phyloP scores from a whole-genome alignment of 2,797 vertebrate genomes.

The Melanotaenia parkinsoni region DNA sequence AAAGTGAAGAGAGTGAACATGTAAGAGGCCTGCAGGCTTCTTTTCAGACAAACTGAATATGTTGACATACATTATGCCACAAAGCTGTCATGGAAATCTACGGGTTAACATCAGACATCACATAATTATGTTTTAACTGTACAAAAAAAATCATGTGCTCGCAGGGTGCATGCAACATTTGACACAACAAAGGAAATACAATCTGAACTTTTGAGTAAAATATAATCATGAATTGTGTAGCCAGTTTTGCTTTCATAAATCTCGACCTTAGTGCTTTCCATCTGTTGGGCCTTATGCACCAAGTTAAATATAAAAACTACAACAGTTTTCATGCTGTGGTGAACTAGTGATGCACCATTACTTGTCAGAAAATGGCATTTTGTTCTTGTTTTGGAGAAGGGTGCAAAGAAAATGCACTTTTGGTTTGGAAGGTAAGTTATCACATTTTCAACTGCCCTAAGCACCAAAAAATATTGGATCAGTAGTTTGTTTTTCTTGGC shows the following conservation, averaged over 20 bases:
- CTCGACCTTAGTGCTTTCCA: not conserved
- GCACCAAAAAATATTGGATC: no score
- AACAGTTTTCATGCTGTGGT: no score
- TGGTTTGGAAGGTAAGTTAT: no score
- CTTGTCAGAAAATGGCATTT: no score
- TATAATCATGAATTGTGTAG: not conserved
- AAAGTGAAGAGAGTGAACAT: constrained; percentile 67
- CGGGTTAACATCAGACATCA: constrained; percentile 64
- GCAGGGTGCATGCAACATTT: constrained; percentile 22
- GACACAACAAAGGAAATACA: constrained; percentile 23
- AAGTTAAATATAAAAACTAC: no score
- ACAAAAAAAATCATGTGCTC: constrained; percentile 29
- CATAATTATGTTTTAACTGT: constrained; percentile 59
- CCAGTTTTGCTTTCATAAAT: not conserved
- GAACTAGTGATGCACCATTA: no score
- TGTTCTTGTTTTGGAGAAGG: no score
- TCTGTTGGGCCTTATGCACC: not conserved
- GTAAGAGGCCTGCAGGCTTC: constrained; percentile 64
- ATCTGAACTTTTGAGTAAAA: not conserved
- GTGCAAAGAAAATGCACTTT: no score
- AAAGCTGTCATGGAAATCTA: constrained; percentile 67
- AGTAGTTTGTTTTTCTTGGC: no score
- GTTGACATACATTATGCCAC: constrained; percentile 73
- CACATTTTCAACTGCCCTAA: no score
- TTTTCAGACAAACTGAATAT: constrained; percentile 63